Evolutionary conservation across 2,797 vertebrate genomes (phyloP).

Genomic region (Danio aesculapii): DNA sequence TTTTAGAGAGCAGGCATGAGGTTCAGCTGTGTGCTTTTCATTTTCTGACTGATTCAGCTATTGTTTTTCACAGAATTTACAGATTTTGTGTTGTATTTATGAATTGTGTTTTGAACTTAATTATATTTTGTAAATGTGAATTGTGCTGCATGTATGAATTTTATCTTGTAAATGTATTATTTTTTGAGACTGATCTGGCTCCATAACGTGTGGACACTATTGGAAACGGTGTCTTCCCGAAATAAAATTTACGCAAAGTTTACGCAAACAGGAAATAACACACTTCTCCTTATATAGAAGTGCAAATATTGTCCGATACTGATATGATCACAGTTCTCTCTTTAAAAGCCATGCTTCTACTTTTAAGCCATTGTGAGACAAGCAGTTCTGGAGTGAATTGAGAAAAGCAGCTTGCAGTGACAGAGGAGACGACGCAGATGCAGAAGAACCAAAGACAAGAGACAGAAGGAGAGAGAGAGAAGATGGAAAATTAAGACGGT

Average conservation of each 20-base stretch:
- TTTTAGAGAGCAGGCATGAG: too few species aligned
- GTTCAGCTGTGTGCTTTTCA: too few species aligned
- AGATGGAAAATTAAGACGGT: constrained; percentile 20
- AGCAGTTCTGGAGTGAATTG: background rate
- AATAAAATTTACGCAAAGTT: background rate
- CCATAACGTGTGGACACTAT: too few species aligned
- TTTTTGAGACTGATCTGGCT: too few species aligned
- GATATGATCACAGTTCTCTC: background rate
- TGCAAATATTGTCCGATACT: background rate
- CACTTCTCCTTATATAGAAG: background rate
- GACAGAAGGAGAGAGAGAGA: background rate
- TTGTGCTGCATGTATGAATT: too few species aligned
- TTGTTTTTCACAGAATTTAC: too few species aligned
- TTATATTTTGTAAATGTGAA: too few species aligned
- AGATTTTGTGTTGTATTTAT: too few species aligned
- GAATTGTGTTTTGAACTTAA: too few species aligned
- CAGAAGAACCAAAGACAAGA: background rate
- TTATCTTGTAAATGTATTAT: too few species aligned
- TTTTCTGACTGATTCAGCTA: too few species aligned
- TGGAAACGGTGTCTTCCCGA: background rate
- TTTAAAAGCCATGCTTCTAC: background rate
- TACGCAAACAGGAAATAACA: background rate
- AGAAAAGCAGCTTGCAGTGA: background rate
- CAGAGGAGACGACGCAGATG: background rate
- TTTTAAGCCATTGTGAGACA: background rate